These are phyloP conservation scores for Ammodytes dubius DNA, from an alignment of 2,113 vertebrate species.

Conservation along the genomic window DNA sequence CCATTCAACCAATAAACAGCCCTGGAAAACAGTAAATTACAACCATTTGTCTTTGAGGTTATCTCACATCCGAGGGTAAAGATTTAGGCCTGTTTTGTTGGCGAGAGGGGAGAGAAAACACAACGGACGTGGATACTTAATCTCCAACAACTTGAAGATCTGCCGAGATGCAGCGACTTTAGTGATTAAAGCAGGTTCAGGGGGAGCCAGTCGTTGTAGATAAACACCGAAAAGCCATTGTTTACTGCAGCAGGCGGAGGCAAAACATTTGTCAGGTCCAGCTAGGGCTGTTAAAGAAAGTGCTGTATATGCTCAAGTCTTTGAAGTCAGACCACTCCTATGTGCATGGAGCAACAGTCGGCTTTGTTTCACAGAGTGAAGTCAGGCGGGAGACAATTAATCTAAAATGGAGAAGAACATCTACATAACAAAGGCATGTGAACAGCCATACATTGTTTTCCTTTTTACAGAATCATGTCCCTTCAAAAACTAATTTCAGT, in stretches of 20 bases:
- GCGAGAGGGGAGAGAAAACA: background rate
- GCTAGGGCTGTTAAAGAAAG: constrained; percentile 19
- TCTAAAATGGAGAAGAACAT: constrained; percentile 11
- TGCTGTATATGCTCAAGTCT: constrained; percentile 3
- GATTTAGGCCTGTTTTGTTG: constrained; percentile 50
- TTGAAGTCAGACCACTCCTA: constrained; percentile 22
- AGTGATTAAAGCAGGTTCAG: constrained; percentile 61
- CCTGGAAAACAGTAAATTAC: constrained; percentile 35
- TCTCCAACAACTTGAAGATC: constrained; percentile 52
- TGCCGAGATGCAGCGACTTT: constrained; percentile 48
- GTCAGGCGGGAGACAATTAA: background rate
- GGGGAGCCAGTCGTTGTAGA: constrained; percentile 52
- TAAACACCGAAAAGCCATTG: constrained; percentile 52
- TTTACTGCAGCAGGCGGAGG: constrained; percentile 43
- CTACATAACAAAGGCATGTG: constrained; percentile 3
- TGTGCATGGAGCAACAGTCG: constrained; percentile 2
- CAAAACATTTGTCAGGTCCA: constrained; percentile 32
- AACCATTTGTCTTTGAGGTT: constrained; percentile 60
- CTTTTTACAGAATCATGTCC: background rate
- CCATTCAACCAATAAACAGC: constrained; percentile 39
- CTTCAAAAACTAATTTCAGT: background rate
- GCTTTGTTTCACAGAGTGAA: constrained; percentile 7
- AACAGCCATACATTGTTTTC: background rate
- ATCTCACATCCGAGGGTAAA: constrained; percentile 35
- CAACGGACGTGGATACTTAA: constrained; percentile 29